phyloP scores from a whole-genome alignment of 2,888 invertebrate species.

The Tubulanus polymorphus region DNA sequence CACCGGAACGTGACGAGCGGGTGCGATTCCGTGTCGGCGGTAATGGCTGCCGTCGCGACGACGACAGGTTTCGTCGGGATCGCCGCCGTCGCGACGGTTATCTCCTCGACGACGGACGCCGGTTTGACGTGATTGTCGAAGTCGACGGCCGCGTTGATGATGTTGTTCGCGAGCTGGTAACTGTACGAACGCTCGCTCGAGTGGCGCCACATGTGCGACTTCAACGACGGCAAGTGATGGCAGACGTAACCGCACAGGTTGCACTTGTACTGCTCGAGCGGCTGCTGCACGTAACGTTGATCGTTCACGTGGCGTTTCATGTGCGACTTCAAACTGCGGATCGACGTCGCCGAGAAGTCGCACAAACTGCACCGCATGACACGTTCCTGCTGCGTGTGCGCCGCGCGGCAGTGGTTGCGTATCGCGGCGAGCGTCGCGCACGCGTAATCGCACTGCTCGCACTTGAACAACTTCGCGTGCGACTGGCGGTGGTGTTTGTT shows the following conservation, averaged over 20 bases:
- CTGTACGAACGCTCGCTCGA: constrained; percentile 48
- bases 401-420: constrained; percentile 3
- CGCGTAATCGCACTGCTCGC: constrained; percentile 13
- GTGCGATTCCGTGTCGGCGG: background rate
- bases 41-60: constrained; percentile 4
- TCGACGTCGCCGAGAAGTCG: constrained; percentile 46
- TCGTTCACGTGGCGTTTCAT: constrained; percentile 52
- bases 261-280: constrained; percentile 52
- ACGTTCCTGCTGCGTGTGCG: constrained; percentile 22
- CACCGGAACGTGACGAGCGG: constrained; percentile 47
- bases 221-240: constrained; percentile 50
- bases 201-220: constrained; percentile 53
- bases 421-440: constrained; percentile 6
- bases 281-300: constrained; percentile 49
- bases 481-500: constrained; percentile 1
- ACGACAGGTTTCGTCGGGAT: background rate
- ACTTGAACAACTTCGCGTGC: constrained; percentile 3
- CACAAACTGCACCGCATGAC: constrained; percentile 42
- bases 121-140: constrained; percentile 27
- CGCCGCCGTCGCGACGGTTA: background rate
- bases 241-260: constrained; percentile 51
- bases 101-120: background rate
- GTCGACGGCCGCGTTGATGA: constrained; percentile 50
- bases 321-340: constrained; percentile 48
- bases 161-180: constrained; percentile 47